These are phyloP conservation scores for Poicephalus meyeri DNA, from an alignment of 2,113 vertebrate species.

Conservation along the genomic window DNA sequence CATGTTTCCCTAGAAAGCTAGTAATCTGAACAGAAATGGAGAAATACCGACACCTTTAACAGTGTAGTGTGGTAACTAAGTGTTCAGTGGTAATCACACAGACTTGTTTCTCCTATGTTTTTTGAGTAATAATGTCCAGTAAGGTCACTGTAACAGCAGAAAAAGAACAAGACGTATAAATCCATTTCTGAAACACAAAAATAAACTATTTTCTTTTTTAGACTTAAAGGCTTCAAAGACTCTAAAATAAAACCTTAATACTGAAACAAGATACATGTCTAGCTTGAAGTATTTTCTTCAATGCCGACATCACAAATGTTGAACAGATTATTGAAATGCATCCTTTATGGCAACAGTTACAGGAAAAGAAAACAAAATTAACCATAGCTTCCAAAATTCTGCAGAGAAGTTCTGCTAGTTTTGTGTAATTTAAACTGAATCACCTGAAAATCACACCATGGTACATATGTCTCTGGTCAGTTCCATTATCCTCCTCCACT, in stretches of 20 bases:
- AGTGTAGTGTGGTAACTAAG: not conserved
- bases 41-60: not conserved
- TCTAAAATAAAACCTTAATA: slow-evolving; percentile 22
- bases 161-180: slow-evolving; percentile 21
- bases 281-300: slow-evolving; percentile 40
- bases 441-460: slow-evolving; percentile 7
- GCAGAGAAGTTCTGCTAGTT: not conserved
- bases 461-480: not conserved
- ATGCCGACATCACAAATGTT: not conserved
- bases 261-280: slow-evolving; percentile 20
- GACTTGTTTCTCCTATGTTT: not conserved
- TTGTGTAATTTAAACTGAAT: slow-evolving; percentile 2
- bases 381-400: slow-evolving; percentile 46
- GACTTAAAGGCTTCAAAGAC: slow-evolving; percentile 36
- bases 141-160: slow-evolving; percentile 29
- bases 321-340: slow-evolving; percentile 17
- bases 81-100: not conserved
- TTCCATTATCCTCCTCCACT: not conserved
- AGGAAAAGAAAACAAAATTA: slow-evolving; percentile 38
- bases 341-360: not conserved
- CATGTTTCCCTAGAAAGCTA: not conserved
- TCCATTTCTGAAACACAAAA: slow-evolving; percentile 17
- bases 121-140: not conserved
- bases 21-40: slow-evolving; percentile 20
- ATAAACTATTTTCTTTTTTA: slow-evolving; percentile 13